These are phyloP conservation scores for Carterocephalus palaemon DNA, from an alignment of 2,888 invertebrate genomes.

Conservation along the genomic window DNA sequence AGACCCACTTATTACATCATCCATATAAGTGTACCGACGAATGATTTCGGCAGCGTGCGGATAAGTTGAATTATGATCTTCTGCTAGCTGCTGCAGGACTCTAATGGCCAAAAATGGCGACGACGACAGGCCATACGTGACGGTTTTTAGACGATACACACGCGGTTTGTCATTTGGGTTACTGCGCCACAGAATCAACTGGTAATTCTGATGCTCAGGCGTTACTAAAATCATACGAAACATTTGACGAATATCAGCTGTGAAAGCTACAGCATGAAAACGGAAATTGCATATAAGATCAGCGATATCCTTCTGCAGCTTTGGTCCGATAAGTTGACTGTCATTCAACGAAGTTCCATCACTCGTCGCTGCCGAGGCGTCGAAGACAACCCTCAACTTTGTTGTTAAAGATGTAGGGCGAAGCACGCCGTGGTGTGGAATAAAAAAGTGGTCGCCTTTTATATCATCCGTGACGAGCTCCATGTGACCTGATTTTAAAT, in stretches of 20 bases:
- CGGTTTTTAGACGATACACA: slow-evolving; percentile 13
- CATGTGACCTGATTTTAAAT: not conserved
- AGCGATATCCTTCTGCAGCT: slow-evolving; percentile 9
- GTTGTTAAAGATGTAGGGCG: slow-evolving; percentile 3
- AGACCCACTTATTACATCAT: slow-evolving; percentile 6
- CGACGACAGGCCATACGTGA: slow-evolving; percentile 13
- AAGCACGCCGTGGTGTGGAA: slow-evolving; percentile 15
- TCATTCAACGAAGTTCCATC: slow-evolving; percentile 9
- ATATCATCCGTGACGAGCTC: not conserved
- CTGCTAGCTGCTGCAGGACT: not conserved
- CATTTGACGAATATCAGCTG: slow-evolving; percentile 13
- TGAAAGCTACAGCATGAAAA: slow-evolving; percentile 9
- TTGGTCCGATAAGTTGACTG: slow-evolving; percentile 12
- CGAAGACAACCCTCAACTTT: slow-evolving; percentile 16
- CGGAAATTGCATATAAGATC: slow-evolving; percentile 9
- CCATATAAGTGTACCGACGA: not conserved
- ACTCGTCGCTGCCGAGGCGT: slow-evolving; percentile 6
- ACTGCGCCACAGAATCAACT: slow-evolving; percentile 8
- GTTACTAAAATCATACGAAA: slow-evolving; percentile 1
- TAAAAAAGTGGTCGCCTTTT: not conserved
- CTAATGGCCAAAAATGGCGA: not conserved
- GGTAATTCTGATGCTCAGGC: slow-evolving; percentile 1
- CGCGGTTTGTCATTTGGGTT: not conserved
- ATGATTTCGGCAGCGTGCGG: not conserved
- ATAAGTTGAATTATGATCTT: not conserved